These are phyloP conservation scores for Heliothis virescens DNA, from an alignment of 1,140 invertebrate species.

Conservation along the genomic window DNA sequence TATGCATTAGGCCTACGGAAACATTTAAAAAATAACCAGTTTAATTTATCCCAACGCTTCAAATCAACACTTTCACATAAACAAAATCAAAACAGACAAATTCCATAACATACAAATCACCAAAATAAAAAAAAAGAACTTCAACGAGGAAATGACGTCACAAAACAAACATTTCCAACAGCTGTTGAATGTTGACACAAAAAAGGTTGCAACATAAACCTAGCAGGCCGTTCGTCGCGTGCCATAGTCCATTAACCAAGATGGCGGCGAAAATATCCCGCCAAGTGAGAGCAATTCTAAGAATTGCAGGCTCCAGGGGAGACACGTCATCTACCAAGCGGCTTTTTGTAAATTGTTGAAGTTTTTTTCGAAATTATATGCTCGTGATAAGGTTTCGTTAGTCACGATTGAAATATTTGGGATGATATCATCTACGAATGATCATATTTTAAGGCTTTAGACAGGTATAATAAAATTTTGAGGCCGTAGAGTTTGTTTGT, in stretches of 20 bases:
- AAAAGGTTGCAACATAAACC: background rate
- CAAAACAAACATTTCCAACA: background rate
- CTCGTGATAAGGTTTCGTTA: background rate
- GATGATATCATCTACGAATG: too few relatives aligned
- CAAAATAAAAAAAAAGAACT: too few relatives aligned
- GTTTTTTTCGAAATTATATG: background rate
- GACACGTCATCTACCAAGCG: background rate
- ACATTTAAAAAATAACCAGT: too few relatives aligned
- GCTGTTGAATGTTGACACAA: background rate
- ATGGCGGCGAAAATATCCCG: conserved; percentile 8
- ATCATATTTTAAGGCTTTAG: too few relatives aligned
- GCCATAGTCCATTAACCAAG: conserved; percentile 15
- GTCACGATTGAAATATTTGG: background rate
- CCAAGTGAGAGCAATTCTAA: conserved; percentile 24
- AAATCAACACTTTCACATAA: too few relatives aligned
- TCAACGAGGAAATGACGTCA: too few relatives aligned
- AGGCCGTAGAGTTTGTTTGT: too few relatives aligned
- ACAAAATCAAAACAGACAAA: too few relatives aligned
- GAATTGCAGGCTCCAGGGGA: background rate
- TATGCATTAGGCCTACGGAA: too few relatives aligned
- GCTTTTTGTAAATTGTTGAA: background rate
- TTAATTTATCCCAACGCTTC: too few relatives aligned
- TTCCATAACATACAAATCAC: too few relatives aligned
- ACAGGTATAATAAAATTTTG: too few relatives aligned
- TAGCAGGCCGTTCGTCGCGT: conserved; percentile 16